Percentiles rank a stretch among this genome's conserved stretches.
phyloP scores from a whole-genome alignment of 2,113 vertebrate genomes.

The Shinisaurus crocodilurus region DNA sequence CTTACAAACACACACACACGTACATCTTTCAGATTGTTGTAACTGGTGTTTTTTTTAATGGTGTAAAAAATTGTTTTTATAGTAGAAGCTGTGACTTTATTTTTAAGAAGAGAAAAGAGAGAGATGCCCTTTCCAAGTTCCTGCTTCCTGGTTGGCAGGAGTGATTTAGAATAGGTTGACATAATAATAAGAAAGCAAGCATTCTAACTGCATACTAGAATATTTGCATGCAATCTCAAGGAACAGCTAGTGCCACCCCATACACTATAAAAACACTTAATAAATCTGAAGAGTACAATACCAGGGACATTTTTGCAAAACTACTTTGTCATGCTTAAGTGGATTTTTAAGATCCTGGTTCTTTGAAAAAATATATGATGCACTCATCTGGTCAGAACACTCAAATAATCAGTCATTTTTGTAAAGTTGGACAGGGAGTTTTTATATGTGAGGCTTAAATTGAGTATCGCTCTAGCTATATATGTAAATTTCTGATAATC shows the following conservation, averaged over 20 bases:
- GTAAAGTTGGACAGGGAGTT: neutral
- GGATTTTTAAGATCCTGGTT: neutral
- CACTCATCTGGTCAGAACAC: neutral
- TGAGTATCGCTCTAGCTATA: no score
- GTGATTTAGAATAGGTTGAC: slow-evolving; percentile 47
- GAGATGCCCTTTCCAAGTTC: slow-evolving; percentile 56
- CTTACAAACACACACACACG: neutral
- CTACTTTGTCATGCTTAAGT: neutral
- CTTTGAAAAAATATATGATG: neutral
- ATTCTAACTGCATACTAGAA: slow-evolving; percentile 31
- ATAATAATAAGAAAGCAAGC: slow-evolving; percentile 15
- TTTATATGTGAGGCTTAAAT: neutral
- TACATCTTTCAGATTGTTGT: slow-evolving; percentile 58
- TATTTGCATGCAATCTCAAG: slow-evolving; percentile 35
- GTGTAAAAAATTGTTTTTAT: slow-evolving; percentile 58
- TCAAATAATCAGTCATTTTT: neutral
- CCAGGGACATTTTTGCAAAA: neutral
- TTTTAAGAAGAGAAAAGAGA: slow-evolving; percentile 37
- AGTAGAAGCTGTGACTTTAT: slow-evolving; percentile 55
- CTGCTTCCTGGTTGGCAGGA: slow-evolving; percentile 45
- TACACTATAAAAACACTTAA: neutral
- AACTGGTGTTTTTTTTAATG: neutral
- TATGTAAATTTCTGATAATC: neutral
- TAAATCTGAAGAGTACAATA: neutral
- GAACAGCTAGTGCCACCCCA: neutral